A percentile compares a stretch with the other conserved stretches of the same genome.
phyloP scores from a whole-genome alignment of 2,797 vertebrate species.

The Argya squamiceps region DNA sequence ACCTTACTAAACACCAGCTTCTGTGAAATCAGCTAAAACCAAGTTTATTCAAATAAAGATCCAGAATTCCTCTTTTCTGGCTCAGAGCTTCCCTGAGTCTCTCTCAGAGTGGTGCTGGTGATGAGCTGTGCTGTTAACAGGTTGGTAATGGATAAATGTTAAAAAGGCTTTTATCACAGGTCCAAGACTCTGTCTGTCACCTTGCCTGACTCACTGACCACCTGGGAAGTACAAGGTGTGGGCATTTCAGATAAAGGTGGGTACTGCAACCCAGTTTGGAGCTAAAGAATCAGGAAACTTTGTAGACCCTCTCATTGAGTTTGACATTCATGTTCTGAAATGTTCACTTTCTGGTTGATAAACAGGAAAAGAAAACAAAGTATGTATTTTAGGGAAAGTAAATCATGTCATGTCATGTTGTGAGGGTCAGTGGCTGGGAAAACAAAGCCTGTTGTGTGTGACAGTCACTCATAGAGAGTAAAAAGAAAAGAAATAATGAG shows the following conservation, averaged over 20 bases:
- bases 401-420: not conserved
- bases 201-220: constrained; percentile 91
- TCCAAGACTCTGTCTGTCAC: constrained; percentile 39
- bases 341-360: not conserved
- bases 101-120: not conserved
- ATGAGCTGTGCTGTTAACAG: not conserved
- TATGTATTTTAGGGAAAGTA: not conserved
- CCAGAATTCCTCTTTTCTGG: not conserved
- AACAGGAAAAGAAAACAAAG: not conserved
- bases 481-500: not conserved
- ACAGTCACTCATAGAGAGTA: not conserved
- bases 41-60: not conserved
- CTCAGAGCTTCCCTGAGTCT: not conserved
- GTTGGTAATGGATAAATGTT: not conserved
- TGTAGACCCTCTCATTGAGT: not conserved
- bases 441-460: not conserved
- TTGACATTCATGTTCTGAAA: not conserved
- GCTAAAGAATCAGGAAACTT: not conserved
- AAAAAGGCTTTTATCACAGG: constrained; percentile 48
- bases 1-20: not conserved
- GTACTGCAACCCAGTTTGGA: not conserved
- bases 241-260: constrained; percentile 86
- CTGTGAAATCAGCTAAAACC: not conserved
- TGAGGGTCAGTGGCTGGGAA: not conserved
- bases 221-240: constrained; percentile 89